A percentile compares a stretch with the other conserved stretches of the same genome.
phyloP scores from a whole-genome alignment of 1,140 invertebrate genomes.

The Hydropsyche tenuis region DNA sequence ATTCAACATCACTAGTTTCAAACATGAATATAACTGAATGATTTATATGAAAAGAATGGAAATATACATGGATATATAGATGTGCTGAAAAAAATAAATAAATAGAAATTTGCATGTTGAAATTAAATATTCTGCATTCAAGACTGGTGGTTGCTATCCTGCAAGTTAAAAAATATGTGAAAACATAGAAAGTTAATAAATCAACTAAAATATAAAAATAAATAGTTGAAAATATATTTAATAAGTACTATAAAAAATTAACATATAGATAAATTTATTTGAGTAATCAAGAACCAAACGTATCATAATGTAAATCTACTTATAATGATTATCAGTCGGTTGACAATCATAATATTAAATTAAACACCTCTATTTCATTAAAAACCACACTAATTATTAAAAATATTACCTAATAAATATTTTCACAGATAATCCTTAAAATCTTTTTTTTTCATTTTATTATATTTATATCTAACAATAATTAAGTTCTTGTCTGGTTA shows the following conservation, averaged over 20 bases:
- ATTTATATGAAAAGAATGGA: conserved; percentile 12
- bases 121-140: conserved; percentile 31
- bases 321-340: no score
- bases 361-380: no score
- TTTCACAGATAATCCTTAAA: no score
- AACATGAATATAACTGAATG: background rate
- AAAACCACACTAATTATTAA: no score
- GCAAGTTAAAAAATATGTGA: conserved; percentile 23
- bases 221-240: background rate
- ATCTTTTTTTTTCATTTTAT: no score
- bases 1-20: conserved; percentile 1
- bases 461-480: no score
- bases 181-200: background rate
- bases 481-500: no score
- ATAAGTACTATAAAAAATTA: background rate
- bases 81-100: conserved; percentile 31
- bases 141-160: conserved; percentile 32
- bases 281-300: no score
- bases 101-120: conserved; percentile 28
- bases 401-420: no score
- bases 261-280: no score
- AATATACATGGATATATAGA: conserved; percentile 28
- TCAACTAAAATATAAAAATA: background rate
- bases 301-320: no score
- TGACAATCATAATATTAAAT: no score